Conservation (phyloP, 2,113 vertebrate species). For the Orthonyx spaldingii region DNA sequence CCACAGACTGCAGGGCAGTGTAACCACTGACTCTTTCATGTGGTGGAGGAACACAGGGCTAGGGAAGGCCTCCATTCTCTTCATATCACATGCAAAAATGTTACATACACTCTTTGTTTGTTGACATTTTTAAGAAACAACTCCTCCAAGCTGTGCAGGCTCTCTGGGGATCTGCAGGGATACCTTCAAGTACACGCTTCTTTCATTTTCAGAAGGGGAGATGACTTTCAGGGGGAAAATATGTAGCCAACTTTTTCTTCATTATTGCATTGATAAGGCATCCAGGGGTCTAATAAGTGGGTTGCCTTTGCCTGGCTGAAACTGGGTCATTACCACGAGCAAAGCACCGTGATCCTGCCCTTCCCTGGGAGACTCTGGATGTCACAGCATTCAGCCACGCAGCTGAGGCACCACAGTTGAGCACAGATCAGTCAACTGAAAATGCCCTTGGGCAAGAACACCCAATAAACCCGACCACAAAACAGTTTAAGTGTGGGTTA, state of each 20-base stretch:
- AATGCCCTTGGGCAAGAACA: background rate
- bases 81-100: background rate
- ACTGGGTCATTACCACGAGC: background rate
- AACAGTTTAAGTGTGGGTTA: background rate
- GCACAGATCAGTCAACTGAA: background rate
- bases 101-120: background rate
- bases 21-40: background rate
- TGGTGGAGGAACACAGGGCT: background rate
- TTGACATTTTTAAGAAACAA: background rate
- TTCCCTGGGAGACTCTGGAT: background rate
- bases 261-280: background rate
- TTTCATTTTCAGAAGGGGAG: background rate
- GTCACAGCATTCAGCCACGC: background rate
- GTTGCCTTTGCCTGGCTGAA: background rate
- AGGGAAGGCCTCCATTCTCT: background rate
- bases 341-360: background rate
- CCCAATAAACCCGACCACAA: background rate
- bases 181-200: background rate
- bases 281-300: background rate
- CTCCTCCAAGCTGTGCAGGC: background rate
- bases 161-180: background rate
- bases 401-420: background rate
- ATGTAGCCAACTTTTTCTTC: background rate
- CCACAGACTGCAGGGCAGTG: background rate
- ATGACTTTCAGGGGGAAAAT: background rate